Evolutionary conservation across 2,888 invertebrate species (phyloP), one percentile per base, ranked within the genome.

Genomic region (Temnothorax rugatulus): DNA sequence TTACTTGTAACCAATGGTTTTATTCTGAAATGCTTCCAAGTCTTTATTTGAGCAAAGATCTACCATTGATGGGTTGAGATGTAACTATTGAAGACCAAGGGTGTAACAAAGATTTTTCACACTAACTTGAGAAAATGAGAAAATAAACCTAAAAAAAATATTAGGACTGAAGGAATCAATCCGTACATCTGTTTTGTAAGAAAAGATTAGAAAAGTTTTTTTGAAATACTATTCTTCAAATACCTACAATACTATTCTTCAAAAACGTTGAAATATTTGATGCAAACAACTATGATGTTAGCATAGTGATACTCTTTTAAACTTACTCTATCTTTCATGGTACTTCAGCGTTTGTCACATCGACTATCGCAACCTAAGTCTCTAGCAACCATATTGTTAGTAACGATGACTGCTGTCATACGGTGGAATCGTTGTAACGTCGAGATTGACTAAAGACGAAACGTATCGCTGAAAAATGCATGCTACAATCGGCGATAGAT

Each of bases 341-440:
- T 44, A 21, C 18, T 11, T 69, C 59, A 54, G 29, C 38, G 54
- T 68, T 69, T 8, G 54, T 29, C 54, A 54, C 29, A 47, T 69
- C 44, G 44, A 69, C 7, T 69, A 47, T 44, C 13, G 44, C 34
- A 29, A 69, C n/a, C n/a, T n/a, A n/a, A 54, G 41, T 34, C 21
- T 59, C 15, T 44, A 57, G 38, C 13, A 69, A 59, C 18, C 25
- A 25, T 41, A 71, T 34, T 59, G 11, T 44, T 57, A 34, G 29
- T 69, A 25, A 50, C 29, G n/a, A n/a, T 75, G 63, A 77, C 29
- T 69, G 69, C 44, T 52, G 9, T 34, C 41, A 44, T n/a, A 21
- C 57, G 69, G 69, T 79, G 79, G 79, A 79, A 69, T 79, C 79
- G 79, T 69, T 79, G 77, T 79, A 79, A 79, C 71, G 71, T 79